Percentiles rank a stretch among this genome's conserved stretches.
These are phyloP conservation scores for Meiosimyza decipiens DNA, from an alignment of 2,888 invertebrate genomes.

Conservation along the genomic window DNA sequence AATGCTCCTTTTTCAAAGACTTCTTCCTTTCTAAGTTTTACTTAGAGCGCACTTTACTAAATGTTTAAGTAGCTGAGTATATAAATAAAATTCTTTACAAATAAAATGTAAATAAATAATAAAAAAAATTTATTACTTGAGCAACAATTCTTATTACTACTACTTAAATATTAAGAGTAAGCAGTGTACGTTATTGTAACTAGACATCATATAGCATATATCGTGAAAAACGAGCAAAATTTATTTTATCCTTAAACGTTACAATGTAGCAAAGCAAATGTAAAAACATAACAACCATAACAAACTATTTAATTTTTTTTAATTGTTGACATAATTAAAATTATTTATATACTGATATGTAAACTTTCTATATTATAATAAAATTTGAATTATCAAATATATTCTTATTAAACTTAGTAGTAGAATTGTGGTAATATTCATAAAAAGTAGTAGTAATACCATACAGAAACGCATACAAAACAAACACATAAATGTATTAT, in stretches of 20 bases:
- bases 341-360: neutral
- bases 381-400: neutral
- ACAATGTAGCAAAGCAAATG: neutral
- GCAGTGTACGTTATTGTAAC: neutral
- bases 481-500: conserved; percentile 6
- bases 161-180: neutral
- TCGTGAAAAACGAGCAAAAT: neutral
- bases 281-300: neutral
- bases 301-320: conserved; percentile 8
- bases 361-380: neutral
- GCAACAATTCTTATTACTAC: neutral
- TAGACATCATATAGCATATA: neutral
- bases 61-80: neutral
- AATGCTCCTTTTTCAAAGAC: neutral
- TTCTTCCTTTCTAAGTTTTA: neutral
- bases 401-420: neutral
- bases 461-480: neutral
- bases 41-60: conserved; percentile 2
- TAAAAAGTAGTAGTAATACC: conserved; percentile 2
- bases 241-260: neutral
- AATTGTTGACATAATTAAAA: neutral
- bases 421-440: neutral
- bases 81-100: no score
- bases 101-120: neutral
- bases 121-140: neutral